Evolutionary conservation across 1,140 invertebrate genomes (phyloP).

Genomic region (Leptinotarsa lineolata): DNA sequence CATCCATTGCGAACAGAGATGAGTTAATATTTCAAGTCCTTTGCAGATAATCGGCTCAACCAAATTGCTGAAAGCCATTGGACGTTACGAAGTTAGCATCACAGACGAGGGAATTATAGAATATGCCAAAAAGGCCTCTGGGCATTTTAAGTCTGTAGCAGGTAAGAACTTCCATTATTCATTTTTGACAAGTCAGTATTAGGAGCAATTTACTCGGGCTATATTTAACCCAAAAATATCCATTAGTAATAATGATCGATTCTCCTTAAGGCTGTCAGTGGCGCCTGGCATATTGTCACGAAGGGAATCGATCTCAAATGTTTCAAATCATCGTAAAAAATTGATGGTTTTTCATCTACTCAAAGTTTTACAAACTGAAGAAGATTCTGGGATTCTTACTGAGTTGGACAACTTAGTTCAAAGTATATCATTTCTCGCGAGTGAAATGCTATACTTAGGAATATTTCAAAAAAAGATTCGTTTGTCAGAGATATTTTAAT

Average conservation of each 20-base stretch:
- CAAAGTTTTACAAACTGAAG: too few species aligned
- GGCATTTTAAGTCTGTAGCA: conserved; percentile 34
- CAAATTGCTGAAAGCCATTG: conserved; percentile 41
- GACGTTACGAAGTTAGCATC: conserved; percentile 36
- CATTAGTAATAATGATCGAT: conserved; percentile 10
- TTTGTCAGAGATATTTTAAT: too few species aligned
- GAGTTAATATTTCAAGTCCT: conserved; percentile 3
- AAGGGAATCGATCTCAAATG: too few species aligned
- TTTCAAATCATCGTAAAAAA: too few species aligned
- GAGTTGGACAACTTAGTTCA: too few species aligned
- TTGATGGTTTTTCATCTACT: too few species aligned
- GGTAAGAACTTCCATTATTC: conserved; percentile 33
- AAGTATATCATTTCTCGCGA: too few species aligned
- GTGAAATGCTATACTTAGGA: too few species aligned
- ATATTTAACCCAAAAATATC: conserved; percentile 5
- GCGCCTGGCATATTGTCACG: too few species aligned
- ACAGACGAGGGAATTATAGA: conserved; percentile 35
- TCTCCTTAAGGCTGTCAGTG: not conserved
- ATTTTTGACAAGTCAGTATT: conserved; percentile 1
- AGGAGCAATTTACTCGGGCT: not conserved
- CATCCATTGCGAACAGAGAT: not conserved
- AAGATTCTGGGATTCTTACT: not conserved
- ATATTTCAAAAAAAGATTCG: too few species aligned
- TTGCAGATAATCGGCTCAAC: conserved; percentile 41
- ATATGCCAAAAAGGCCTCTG: conserved; percentile 30